A percentile compares a stretch with the other conserved stretches of the same genome.
Conservation (phyloP, 1,140 invertebrate genomes). For the Melipona quadrifasciata region DNA sequence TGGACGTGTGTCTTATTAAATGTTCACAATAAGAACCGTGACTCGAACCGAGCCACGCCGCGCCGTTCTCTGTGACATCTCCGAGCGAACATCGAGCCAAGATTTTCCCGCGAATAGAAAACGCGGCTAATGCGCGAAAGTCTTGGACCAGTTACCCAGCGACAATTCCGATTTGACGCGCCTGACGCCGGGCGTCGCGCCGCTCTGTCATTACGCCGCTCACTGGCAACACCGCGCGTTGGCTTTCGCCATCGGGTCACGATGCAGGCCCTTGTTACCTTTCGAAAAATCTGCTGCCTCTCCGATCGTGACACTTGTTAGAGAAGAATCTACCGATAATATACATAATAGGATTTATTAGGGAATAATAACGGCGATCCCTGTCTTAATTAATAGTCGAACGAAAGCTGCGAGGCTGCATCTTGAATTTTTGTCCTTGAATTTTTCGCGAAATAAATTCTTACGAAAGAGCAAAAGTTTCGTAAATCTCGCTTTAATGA, state of each 20-base stretch:
- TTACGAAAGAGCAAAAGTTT: no score
- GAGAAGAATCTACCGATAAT: not conserved
- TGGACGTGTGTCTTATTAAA: no score
- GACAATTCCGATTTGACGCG: slow-evolving; percentile 64
- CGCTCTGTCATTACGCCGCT: slow-evolving; percentile 62
- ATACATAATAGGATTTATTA: no score
- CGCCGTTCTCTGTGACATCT: not conserved
- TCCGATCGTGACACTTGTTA: not conserved
- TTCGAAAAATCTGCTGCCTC: not conserved
- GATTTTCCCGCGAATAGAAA: slow-evolving; percentile 58
- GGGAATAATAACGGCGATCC: no score
- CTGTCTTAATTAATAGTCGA: no score
- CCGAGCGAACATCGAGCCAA: not conserved
- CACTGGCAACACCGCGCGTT: slow-evolving; percentile 55
- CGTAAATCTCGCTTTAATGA: no score
- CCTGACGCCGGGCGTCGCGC: slow-evolving; percentile 47
- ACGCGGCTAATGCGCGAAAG: slow-evolving; percentile 67
- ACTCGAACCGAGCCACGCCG: no score
- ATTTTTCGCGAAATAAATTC: no score
- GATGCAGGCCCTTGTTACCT: not conserved
- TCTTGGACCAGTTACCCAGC: slow-evolving; percentile 48
- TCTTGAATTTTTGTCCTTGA: no score
- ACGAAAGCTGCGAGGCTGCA: no score
- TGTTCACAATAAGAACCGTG: no score
- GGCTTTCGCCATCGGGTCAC: slow-evolving; percentile 48